Percentiles rank a stretch among this genome's conserved stretches.
Evolutionary conservation across 2,113 vertebrate species (phyloP).

Genomic region (Urocynchramus pylzowi): DNA sequence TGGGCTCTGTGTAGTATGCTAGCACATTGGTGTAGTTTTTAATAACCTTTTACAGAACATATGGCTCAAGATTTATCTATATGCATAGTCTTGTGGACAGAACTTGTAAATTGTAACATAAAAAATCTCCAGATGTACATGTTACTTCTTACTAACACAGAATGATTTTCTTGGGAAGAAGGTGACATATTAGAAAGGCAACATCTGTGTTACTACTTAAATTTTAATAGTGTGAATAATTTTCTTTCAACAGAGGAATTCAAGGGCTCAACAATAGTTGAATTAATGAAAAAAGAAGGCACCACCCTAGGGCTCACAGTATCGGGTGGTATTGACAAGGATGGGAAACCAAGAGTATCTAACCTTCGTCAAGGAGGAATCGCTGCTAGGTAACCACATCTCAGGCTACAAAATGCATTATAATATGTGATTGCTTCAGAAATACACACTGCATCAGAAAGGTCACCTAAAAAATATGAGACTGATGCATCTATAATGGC

Average conservation of each 20-base stretch:
- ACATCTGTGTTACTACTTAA: background rate
- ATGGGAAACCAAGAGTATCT: constrained; percentile 93
- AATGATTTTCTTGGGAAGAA: background rate
- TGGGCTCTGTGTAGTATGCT: background rate
- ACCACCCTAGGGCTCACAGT: constrained; percentile 95
- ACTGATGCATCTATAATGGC: constrained; percentile 12
- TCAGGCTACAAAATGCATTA: background rate
- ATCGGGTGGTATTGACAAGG: constrained; percentile 95
- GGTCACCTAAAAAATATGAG: constrained; percentile 42
- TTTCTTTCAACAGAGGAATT: constrained; percentile 88
- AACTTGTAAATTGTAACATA: background rate
- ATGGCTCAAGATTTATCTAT: background rate
- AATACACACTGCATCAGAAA: constrained; percentile 30
- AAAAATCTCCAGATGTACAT: background rate
- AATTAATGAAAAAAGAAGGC: constrained; percentile 98
- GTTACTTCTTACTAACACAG: background rate
- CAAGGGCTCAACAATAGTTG: constrained; percentile 91
- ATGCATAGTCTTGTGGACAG: background rate
- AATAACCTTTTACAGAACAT: constrained; percentile 1
- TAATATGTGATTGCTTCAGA: constrained; percentile 23
- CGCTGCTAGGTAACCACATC: constrained; percentile 86
- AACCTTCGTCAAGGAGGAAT: constrained; percentile 97
- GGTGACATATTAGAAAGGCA: background rate
- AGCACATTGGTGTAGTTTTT: background rate
- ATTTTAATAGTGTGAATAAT: constrained; percentile 54